phyloP scores from a whole-genome alignment of 2,888 invertebrate species.

The Amiota mariae region DNA sequence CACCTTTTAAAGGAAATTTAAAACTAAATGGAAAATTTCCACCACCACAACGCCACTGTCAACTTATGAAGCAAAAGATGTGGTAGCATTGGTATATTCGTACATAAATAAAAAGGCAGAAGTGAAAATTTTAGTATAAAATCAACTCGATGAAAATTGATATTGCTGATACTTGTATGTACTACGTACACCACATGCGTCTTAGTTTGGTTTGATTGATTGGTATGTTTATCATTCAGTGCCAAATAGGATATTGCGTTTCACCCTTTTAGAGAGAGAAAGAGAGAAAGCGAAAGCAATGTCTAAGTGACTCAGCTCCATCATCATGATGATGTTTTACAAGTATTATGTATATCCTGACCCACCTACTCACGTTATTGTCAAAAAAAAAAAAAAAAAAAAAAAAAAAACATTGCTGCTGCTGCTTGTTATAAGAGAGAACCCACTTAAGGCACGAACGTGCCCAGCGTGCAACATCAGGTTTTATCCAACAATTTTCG shows the following conservation, averaged over 20 bases:
- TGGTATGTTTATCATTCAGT: slow-evolving; percentile 5
- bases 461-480: slow-evolving; percentile 15
- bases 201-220: slow-evolving; percentile 20
- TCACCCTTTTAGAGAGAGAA: slow-evolving; percentile 12
- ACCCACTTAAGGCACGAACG: slow-evolving; percentile 14
- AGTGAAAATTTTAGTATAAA: slow-evolving; percentile 12
- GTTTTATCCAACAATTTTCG: background rate
- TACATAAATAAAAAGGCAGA: background rate
- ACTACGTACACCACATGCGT: too few relatives aligned
- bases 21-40: slow-evolving; percentile 25
- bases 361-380: too few relatives aligned
- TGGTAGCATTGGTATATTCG: background rate
- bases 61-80: too few relatives aligned
- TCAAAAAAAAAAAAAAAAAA: too few relatives aligned
- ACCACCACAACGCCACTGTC: background rate
- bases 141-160: slow-evolving; percentile 15
- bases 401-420: too few relatives aligned
- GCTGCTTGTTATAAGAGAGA: background rate
- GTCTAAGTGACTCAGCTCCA: too few relatives aligned
- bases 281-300: too few relatives aligned
- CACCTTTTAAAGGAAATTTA: slow-evolving; percentile 21
- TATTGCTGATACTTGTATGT: slow-evolving; percentile 2
- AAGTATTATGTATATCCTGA: too few relatives aligned
- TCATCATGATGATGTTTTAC: too few relatives aligned
- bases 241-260: slow-evolving; percentile 14